Evolutionary conservation across 2,888 invertebrate species (phyloP), one percentile per base, ranked within the genome.

Genomic region (Biston stratarius): DNA sequence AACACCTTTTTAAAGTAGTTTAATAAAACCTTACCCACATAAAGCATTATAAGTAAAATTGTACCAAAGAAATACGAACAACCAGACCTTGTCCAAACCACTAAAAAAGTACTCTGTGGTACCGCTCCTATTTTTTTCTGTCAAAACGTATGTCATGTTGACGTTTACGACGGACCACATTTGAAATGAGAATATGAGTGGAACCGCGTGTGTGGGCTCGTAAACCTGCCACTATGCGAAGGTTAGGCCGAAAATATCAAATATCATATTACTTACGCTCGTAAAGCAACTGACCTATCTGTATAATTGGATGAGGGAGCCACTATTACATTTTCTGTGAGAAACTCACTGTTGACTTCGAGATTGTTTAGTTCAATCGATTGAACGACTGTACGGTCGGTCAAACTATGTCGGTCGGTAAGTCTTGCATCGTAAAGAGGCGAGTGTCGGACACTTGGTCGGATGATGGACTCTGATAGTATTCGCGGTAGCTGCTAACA

Each of bases 161-260:
- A 88, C 89, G 77, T 91, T 92, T 91, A 90, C 84, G 90, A 90
- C 79, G 75, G 70, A 78, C 78, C 82, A 84, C 81, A 83, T 88
- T 86, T 82, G 81, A 86, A 89, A 87, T 86, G 85, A 86, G 85
- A 87, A 85, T 78, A 85, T 81, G 77, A 83, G 80, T 67, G 74
- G 36, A 78, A 81, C 77, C 72, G 74, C 85, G 84, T 88, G 92
- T 91, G 91, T 90, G 92, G 91, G 79, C 89, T 84, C 83, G 69
- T 84, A 82, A 84, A 83, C 69, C 71, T 75, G 74, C 74, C 76
- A 76, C 63, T 57, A 72, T 77, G 75, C 53, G 63, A 71, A 64
- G 67, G 65, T 73, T 64, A 61, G 53, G 38, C 61, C 61, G 66
- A 70, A 77, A 71, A 70, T 72, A 64, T 71, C 69, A 59, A 73